These are phyloP conservation scores for Bufo bufo DNA, from an alignment of 2,113 vertebrate genomes.

Conservation along the genomic window DNA sequence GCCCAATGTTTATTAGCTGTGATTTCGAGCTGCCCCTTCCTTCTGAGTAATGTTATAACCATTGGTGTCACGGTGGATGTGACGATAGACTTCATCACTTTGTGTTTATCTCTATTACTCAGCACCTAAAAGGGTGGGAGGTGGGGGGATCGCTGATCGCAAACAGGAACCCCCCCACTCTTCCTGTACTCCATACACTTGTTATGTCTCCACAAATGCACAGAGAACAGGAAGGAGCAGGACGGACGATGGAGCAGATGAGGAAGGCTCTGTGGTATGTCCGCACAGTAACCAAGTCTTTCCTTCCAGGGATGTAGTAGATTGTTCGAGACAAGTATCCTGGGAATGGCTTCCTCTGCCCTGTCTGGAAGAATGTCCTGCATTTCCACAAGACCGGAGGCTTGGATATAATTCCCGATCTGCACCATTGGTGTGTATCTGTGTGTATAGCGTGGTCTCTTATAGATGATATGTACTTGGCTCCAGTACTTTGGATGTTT, in stretches of 20 bases:
- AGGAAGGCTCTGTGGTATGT: background rate
- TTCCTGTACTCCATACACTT: conserved; percentile 36
- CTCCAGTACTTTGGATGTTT: conserved; percentile 1
- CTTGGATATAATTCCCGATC: too few species aligned
- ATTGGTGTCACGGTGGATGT: too few species aligned
- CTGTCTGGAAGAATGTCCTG: background rate
- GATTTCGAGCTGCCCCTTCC: background rate
- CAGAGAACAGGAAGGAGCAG: conserved; percentile 40
- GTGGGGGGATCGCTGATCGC: too few species aligned
- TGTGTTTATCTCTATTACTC: too few species aligned
- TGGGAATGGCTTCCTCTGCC: background rate
- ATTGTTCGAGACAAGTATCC: background rate
- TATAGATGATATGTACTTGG: too few species aligned
- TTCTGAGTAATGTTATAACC: too few species aligned
- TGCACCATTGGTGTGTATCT: too few species aligned
- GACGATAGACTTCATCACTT: too few species aligned
- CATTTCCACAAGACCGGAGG: too few species aligned
- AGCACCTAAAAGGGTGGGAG: too few species aligned
- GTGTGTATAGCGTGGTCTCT: too few species aligned
- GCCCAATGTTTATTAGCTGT: background rate
- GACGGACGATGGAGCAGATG: background rate
- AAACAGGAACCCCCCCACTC: conserved; percentile 30
- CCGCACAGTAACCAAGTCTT: background rate
- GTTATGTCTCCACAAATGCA: too few species aligned
- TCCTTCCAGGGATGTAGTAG: background rate